Evolutionary conservation across 2,888 invertebrate species (phyloP).

Genomic region (Xylota sylvarum): DNA sequence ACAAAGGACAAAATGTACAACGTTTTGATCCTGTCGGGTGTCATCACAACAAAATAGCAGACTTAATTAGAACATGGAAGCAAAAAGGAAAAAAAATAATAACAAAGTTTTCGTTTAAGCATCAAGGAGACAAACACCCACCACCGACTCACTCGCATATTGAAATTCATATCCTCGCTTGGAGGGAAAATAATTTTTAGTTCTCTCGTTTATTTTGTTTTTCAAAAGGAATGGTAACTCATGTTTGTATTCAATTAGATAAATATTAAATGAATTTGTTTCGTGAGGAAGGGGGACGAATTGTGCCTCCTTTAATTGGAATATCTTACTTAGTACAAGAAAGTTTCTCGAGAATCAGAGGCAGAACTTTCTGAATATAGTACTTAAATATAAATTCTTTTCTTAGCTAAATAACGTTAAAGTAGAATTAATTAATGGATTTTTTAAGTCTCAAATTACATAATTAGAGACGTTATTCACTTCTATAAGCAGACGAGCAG

Average conservation of each 20-base stretch:
- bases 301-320: not conserved
- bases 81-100: not conserved
- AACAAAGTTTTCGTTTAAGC: not conserved
- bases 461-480: not conserved
- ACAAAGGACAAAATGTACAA: conserved; percentile 1
- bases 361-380: not conserved
- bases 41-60: not conserved
- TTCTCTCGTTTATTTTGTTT: not conserved
- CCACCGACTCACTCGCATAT: not conserved
- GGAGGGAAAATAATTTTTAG: not conserved
- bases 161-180: not conserved
- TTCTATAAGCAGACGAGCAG: not conserved
- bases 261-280: not conserved
- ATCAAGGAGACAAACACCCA: not conserved
- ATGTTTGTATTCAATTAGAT: conserved; percentile 4
- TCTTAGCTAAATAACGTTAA: too few relatives aligned
- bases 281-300: not conserved
- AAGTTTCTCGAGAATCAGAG: not conserved
- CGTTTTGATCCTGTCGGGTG: not conserved
- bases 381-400: not conserved
- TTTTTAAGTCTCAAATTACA: not conserved
- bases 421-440: not conserved
- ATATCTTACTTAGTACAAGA: not conserved
- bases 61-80: not conserved
- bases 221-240: not conserved